Percentiles rank a stretch among this genome's conserved stretches.
phyloP scores from a whole-genome alignment of 2,797 vertebrate genomes.

The Synaphobranchus kaupii region DNA sequence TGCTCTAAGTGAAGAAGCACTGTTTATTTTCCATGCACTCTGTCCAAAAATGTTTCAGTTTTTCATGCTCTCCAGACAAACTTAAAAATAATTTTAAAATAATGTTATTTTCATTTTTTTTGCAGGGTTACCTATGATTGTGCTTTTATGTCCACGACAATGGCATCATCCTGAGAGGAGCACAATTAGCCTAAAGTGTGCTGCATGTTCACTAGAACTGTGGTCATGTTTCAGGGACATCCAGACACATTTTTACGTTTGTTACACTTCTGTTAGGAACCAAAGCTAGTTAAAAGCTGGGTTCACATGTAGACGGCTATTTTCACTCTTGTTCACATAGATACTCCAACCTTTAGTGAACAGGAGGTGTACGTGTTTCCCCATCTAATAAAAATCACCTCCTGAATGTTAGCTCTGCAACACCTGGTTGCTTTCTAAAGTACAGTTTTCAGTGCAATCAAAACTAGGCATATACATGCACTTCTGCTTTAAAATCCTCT shows the following conservation, averaged over 20 bases:
- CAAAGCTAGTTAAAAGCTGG: not conserved
- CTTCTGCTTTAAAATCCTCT: slow-evolving; percentile 34
- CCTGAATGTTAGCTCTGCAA: not conserved
- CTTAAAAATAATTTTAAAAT: too few species aligned
- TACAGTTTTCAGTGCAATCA: not conserved
- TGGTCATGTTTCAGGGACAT: not conserved
- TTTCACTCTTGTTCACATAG: not conserved
- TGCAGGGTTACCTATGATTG: not conserved
- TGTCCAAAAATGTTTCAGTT: not conserved
- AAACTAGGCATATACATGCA: slow-evolving; percentile 22
- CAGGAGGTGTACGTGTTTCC: not conserved
- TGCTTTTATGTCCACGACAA: not conserved
- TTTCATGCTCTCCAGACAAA: not conserved
- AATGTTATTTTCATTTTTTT: not conserved
- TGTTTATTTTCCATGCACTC: not conserved
- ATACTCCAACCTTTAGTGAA: not conserved
- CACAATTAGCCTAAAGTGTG: not conserved
- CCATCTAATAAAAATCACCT: not conserved
- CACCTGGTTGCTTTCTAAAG: not conserved
- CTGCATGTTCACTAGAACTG: not conserved
- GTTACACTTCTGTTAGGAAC: not conserved
- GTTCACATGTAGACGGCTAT: not conserved
- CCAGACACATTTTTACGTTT: not conserved
- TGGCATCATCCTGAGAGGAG: not conserved
- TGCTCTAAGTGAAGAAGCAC: not conserved